These are phyloP conservation scores for Gallirallus australis DNA, from an alignment of 2,797 vertebrate genomes.

Conservation along the genomic window DNA sequence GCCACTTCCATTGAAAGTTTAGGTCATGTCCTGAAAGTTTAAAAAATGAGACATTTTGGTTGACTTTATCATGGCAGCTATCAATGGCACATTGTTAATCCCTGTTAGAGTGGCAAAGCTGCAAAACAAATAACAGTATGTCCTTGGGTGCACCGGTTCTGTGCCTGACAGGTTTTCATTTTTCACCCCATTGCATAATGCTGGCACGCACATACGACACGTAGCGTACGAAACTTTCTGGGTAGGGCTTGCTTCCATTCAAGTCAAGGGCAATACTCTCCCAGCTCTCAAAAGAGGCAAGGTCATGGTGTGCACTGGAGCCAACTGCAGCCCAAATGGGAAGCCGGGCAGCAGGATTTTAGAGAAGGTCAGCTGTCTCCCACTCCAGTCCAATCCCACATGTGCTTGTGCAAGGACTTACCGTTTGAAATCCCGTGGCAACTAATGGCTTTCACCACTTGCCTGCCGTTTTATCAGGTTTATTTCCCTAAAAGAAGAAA, in stretches of 20 bases:
- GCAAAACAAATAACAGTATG: constrained; percentile 66
- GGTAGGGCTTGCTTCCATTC: constrained; percentile 24
- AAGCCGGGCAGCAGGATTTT: not conserved
- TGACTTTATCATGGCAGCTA: constrained; percentile 32
- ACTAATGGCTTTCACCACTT: not conserved
- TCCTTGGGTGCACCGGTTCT: constrained; percentile 61
- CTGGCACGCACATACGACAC: not conserved
- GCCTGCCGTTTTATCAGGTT: not conserved
- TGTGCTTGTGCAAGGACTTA: not conserved
- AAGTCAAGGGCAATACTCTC: constrained; percentile 20
- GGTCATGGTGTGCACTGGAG: not conserved
- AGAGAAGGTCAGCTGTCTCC: not conserved
- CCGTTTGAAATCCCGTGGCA: constrained; percentile 4
- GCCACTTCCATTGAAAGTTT: not conserved
- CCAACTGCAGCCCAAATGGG: fast-evolving
- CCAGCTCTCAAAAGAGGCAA: not conserved
- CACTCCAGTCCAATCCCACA: not conserved
- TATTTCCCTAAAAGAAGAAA: not conserved
- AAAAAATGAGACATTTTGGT: not conserved
- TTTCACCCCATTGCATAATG: constrained; percentile 49
- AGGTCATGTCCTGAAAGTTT: not conserved
- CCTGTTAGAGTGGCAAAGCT: constrained; percentile 28
- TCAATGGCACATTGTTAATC: constrained; percentile 41
- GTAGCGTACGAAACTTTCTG: constrained; percentile 11
- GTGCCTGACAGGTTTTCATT: constrained; percentile 57